Evolutionary conservation across 2,113 vertebrate genomes (phyloP).

Genomic region (Crotalus viridis): DNA sequence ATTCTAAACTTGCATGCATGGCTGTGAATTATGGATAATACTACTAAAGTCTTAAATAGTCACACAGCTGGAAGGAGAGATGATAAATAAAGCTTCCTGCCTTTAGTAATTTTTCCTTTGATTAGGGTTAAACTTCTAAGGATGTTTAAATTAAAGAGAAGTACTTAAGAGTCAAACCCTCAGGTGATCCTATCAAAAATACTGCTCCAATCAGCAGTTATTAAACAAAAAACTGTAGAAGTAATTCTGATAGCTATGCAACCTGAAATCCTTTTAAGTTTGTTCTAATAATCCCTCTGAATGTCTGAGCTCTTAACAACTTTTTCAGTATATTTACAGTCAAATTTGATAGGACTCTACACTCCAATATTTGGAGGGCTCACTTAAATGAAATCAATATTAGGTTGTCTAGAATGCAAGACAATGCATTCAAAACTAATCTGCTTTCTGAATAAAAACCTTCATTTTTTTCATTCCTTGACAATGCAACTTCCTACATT

Average conservation of each 20-base stretch:
- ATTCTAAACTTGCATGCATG: background rate
- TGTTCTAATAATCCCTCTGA: background rate
- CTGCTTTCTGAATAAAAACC: background rate
- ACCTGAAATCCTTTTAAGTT: background rate
- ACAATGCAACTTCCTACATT: background rate
- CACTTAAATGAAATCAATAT: background rate
- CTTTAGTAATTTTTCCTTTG: background rate
- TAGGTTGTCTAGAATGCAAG: background rate
- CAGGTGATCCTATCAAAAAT: background rate
- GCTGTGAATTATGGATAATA: background rate
- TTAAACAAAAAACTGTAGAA: background rate
- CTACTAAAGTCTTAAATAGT: background rate
- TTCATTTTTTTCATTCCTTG: background rate
- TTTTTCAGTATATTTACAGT: background rate
- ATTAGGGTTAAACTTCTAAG: background rate
- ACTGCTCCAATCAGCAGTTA: background rate
- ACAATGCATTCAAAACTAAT: background rate
- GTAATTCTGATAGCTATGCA: background rate
- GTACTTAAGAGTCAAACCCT: background rate
- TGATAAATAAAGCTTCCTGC: background rate
- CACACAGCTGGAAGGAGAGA: background rate
- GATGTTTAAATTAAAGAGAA: background rate
- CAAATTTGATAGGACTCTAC: background rate
- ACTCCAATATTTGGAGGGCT: background rate
- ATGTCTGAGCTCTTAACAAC: no score